Evolutionary conservation across 1,140 invertebrate genomes (phyloP).

Genomic region (Aphaenogaster floridana): DNA sequence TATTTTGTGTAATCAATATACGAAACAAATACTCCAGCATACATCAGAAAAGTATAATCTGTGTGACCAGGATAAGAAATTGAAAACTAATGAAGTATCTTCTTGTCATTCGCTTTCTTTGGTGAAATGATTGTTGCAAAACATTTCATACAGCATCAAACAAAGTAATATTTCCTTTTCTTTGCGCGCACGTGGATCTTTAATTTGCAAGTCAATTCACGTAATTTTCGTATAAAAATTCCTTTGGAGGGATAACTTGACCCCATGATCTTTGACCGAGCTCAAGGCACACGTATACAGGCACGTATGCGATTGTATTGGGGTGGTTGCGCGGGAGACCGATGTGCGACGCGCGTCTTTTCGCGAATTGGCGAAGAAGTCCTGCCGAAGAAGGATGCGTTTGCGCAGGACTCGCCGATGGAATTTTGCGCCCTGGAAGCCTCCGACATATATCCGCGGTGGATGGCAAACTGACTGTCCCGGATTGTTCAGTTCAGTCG

Average conservation of each 20-base stretch:
- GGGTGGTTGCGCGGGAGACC: not conserved
- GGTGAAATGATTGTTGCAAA: not conserved
- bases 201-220: slow-evolving; percentile 39
- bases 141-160: not conserved
- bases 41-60: not conserved
- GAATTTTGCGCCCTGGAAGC: slow-evolving; percentile 65
- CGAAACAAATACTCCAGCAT: slow-evolving; percentile 9
- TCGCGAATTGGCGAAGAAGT: slow-evolving; percentile 63
- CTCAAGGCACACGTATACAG: not conserved
- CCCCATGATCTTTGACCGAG: not conserved
- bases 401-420: slow-evolving; percentile 72
- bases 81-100: not conserved
- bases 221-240: slow-evolving; percentile 28
- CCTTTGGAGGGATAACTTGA: slow-evolving; percentile 16
- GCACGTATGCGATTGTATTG: slow-evolving; percentile 46
- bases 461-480: slow-evolving; percentile 51
- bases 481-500: slow-evolving; percentile 69
- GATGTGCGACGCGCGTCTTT: slow-evolving; percentile 38
- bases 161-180: not conserved
- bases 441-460: slow-evolving; percentile 68
- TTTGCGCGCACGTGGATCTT: not conserved
- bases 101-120: not conserved
- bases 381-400: slow-evolving; percentile 66
- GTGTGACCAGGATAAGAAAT: not conserved
- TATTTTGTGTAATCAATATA: slow-evolving; percentile 21